A percentile compares a stretch with the other conserved stretches of the same genome.
Conservation (phyloP, 2,888 invertebrate genomes). For the Dyspetes luteomarginatus region DNA sequence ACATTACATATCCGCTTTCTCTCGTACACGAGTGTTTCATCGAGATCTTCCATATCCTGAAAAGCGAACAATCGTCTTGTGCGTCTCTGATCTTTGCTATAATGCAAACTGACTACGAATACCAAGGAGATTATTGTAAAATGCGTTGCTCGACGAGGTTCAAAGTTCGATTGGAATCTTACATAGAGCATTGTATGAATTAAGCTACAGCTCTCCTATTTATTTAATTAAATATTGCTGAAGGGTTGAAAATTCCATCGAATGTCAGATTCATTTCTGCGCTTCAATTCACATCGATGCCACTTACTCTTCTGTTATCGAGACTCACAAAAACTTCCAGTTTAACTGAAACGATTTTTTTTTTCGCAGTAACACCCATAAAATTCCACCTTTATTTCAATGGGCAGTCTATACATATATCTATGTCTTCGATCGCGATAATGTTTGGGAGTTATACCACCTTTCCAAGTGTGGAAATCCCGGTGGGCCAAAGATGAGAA, state of each 20-base stretch:
- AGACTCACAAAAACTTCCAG: no score
- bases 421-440: not conserved
- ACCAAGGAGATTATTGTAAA: no score
- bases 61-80: not conserved
- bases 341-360: not conserved
- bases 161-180: not conserved
- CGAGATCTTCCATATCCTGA: conserved; percentile 34
- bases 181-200: not conserved
- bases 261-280: no score
- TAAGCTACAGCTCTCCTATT: no score
- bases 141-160: no score
- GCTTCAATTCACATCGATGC: no score
- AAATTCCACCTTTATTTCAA: not conserved
- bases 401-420: not conserved
- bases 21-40: conserved; percentile 19
- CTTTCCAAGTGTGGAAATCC: conserved; percentile 38
- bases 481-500: conserved; percentile 52
- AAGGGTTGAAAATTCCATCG: no score
- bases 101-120: no score
- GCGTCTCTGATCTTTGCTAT: not conserved
- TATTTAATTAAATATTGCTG: no score
- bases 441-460: conserved; percentile 8
- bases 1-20: not conserved
- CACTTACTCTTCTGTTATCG: no score
- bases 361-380: not conserved